These are phyloP conservation scores for Motacilla tschutschensis DNA, from an alignment of 2,113 vertebrate species.

Conservation along the genomic window DNA sequence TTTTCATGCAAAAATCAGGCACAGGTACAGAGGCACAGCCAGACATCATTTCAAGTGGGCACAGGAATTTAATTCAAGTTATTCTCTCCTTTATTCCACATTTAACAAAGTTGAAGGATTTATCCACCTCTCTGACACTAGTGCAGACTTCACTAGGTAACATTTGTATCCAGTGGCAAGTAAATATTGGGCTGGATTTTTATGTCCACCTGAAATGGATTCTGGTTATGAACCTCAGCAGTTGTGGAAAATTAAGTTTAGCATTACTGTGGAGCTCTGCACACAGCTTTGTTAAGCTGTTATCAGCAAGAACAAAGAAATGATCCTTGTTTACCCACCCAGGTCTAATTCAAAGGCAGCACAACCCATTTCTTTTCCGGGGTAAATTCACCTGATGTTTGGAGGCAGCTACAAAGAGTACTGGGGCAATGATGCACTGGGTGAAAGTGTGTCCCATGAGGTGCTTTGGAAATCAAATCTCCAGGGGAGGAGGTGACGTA, in stretches of 20 bases:
- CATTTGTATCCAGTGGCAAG: conserved; percentile 71
- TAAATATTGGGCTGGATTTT: conserved; percentile 76
- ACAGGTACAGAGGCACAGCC: conserved; percentile 83
- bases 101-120: conserved; percentile 84
- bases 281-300: neutral
- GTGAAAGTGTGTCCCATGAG: rapidly evolving
- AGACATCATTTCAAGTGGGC: conserved; percentile 84
- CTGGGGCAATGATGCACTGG: neutral
- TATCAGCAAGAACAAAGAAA: neutral
- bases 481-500: neutral
- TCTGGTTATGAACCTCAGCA: conserved; percentile 40
- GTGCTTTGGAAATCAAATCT: neutral
- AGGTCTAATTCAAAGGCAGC: neutral
- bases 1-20: conserved; percentile 85
- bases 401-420: neutral
- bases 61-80: conserved; percentile 85
- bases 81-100: conserved; percentile 81
- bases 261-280: neutral
- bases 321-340: neutral
- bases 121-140: conserved; percentile 81
- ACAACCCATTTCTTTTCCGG: rapidly evolving
- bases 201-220: conserved; percentile 70
- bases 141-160: conserved; percentile 76
- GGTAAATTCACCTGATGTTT: neutral
- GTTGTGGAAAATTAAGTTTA: neutral